These are phyloP conservation scores for Sogatella furcifera DNA, from an alignment of 1,140 invertebrate genomes.

Conservation along the genomic window DNA sequence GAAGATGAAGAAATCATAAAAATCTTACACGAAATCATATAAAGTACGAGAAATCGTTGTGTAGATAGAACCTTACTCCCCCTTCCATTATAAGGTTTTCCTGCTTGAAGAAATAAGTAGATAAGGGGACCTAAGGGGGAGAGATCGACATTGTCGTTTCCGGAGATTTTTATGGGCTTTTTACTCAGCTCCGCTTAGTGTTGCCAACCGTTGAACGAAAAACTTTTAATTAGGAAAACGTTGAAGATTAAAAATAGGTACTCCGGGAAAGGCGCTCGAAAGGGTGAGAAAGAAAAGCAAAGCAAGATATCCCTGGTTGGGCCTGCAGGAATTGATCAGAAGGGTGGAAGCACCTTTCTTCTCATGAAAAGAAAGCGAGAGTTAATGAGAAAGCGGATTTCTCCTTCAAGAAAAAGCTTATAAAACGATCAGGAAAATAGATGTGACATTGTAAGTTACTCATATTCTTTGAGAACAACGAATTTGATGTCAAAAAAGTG, in stretches of 20 bases:
- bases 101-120: too few relatives aligned
- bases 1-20: too few relatives aligned
- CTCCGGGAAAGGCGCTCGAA: not conserved
- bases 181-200: not conserved
- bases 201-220: not conserved
- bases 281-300: not conserved
- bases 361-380: not conserved
- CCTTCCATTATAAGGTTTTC: too few relatives aligned
- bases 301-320: too few relatives aligned
- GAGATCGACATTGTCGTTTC: slow-evolving; percentile 1
- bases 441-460: too few relatives aligned
- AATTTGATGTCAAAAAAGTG: too few relatives aligned
- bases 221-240: slow-evolving; percentile 11
- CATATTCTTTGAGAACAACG: too few relatives aligned
- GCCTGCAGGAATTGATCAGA: too few relatives aligned
- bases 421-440: not conserved
- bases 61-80: too few relatives aligned
- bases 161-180: slow-evolving; percentile 10
- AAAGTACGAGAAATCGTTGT: too few relatives aligned
- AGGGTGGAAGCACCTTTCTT: not conserved
- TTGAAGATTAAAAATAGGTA: slow-evolving; percentile 1
- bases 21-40: too few relatives aligned
- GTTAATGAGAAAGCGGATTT: not conserved
- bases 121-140: too few relatives aligned
- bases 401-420: not conserved